Evolutionary conservation across 2,888 invertebrate species (phyloP).

Genomic region (Artemia sp.): DNA sequence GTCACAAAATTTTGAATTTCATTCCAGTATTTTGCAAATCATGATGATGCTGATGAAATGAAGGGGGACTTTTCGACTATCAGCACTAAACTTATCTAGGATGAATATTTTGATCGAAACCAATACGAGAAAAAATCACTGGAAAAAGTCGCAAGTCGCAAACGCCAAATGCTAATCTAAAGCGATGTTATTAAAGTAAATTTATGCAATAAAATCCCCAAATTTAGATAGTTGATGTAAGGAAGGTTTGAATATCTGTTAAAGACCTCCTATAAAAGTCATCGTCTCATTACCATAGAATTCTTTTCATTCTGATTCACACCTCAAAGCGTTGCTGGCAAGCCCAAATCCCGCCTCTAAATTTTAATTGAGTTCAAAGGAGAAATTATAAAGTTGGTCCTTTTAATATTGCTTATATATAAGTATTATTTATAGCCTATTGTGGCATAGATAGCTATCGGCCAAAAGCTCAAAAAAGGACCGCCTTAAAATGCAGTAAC

Average conservation of each 20-base stretch:
- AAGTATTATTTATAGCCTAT: conserved; percentile 9
- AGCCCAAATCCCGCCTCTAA: not conserved
- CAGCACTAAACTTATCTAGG: too few relatives aligned
- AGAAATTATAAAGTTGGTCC: not conserved
- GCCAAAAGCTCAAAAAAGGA: conserved; percentile 11
- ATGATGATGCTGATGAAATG: too few relatives aligned
- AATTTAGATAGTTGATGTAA: too few relatives aligned
- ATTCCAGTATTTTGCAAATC: too few relatives aligned
- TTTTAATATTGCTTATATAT: not conserved
- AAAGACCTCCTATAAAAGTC: conserved; percentile 9
- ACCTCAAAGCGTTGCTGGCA: not conserved
- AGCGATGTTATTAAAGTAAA: too few relatives aligned
- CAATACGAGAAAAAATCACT: too few relatives aligned
- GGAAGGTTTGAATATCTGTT: not conserved
- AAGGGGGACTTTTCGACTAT: too few relatives aligned
- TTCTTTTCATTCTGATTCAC: not conserved
- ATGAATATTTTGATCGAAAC: too few relatives aligned
- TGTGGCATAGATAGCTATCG: conserved; percentile 11
- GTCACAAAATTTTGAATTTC: too few relatives aligned
- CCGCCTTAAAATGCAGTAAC: not conserved
- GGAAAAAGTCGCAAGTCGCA: too few relatives aligned
- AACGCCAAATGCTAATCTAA: too few relatives aligned
- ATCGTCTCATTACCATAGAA: conserved; percentile 5
- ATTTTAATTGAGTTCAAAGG: conserved; percentile 15
- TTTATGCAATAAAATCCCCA: too few relatives aligned